Conservation (phyloP, 2,113 vertebrate species). For the Menura novaehollandiae region DNA sequence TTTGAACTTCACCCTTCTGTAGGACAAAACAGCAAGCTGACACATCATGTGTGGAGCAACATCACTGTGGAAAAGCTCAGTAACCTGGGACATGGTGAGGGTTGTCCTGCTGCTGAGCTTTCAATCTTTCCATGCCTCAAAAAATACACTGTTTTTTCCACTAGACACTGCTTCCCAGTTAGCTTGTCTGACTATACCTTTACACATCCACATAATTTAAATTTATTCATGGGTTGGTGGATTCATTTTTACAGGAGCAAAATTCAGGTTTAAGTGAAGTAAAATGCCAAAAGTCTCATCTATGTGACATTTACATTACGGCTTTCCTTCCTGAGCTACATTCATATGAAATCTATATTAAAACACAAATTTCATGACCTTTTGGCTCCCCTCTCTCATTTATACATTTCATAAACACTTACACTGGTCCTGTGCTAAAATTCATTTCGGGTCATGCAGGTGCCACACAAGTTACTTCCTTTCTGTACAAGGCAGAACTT, state of each 20-base stretch:
- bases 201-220: neutral
- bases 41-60: rapidly evolving
- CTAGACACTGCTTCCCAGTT: neutral
- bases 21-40: neutral
- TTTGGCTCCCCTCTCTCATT: neutral
- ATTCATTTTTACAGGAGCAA: neutral
- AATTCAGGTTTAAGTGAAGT: neutral
- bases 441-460: neutral
- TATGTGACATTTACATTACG: neutral
- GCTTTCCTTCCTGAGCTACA: neutral
- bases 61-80: neutral
- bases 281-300: neutral
- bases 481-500: neutral
- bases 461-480: constrained; percentile 12
- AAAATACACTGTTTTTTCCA: neutral
- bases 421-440: neutral
- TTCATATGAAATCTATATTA: constrained; percentile 2
- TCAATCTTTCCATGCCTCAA: neutral
- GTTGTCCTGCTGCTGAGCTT: neutral
- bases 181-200: neutral
- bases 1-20: neutral
- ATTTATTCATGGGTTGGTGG: neutral
- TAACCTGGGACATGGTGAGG: neutral
- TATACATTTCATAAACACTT: neutral
- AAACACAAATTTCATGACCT: constrained; percentile 9